phyloP scores from a whole-genome alignment of 2,888 invertebrate genomes.

The Parelbella ahira region DNA sequence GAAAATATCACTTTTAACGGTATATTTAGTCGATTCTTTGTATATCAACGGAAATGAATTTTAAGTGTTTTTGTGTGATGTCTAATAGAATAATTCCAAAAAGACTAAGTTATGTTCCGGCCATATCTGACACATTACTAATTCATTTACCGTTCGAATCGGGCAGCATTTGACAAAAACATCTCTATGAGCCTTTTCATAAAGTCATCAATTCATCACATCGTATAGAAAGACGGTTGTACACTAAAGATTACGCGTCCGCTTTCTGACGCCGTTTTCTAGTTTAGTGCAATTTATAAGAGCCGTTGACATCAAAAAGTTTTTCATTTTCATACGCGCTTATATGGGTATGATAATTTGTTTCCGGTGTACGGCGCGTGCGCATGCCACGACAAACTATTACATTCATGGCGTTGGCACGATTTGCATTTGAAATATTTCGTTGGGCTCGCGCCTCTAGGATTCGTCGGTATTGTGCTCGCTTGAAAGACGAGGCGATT shows the following conservation, averaged over 20 bases:
- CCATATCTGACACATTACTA: no score
- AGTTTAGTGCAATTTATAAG: constrained; percentile 72
- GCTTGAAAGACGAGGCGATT: constrained; percentile 51
- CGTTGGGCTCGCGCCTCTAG: constrained; percentile 65
- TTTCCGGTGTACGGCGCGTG: constrained; percentile 78
- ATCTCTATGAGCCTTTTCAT: constrained; percentile 15
- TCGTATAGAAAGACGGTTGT: constrained; percentile 27
- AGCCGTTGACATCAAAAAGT: constrained; percentile 70
- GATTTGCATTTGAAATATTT: constrained; percentile 81
- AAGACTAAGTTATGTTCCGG: no score
- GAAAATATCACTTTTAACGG: no score
- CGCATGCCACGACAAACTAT: constrained; percentile 76
- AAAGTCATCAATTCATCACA: constrained; percentile 26
- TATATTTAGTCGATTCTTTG: no score
- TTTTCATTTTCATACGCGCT: constrained; percentile 72
- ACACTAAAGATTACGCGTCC: constrained; percentile 28
- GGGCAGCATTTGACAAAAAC: neutral
- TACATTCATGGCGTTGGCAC: constrained; percentile 78
- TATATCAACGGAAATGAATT: no score
- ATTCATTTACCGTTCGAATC: constrained; percentile 8
- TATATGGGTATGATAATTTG: constrained; percentile 80
- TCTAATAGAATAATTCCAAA: no score
- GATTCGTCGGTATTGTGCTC: constrained; percentile 58
- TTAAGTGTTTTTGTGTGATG: no score
- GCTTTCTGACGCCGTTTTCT: constrained; percentile 51